Percentiles rank a stretch among this genome's conserved stretches.
Evolutionary conservation across 2,888 invertebrate genomes (phyloP).

Genomic region (Steromphala cineraria): DNA sequence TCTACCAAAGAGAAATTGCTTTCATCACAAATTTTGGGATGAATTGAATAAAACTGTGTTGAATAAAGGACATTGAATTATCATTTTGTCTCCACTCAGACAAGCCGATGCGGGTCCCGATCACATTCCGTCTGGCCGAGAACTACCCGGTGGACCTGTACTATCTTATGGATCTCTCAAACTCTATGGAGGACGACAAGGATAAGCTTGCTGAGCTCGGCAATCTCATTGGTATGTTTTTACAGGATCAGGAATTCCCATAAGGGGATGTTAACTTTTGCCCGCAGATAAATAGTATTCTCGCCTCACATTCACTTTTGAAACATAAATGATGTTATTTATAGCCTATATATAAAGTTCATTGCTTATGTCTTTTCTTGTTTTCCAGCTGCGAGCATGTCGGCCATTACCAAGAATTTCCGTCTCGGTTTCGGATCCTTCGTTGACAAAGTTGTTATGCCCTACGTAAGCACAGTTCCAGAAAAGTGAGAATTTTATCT

Average conservation of each 20-base stretch:
- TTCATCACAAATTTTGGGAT: no score
- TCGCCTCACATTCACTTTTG: no score
- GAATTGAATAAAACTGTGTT: no score
- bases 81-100: constrained; percentile 63
- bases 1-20: no score
- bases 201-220: constrained; percentile 87
- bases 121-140: constrained; percentile 81
- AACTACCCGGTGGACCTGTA: constrained; percentile 99
- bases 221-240: constrained; percentile 74
- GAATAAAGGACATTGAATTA: not conserved
- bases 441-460: constrained; percentile 76
- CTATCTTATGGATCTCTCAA: constrained; percentile 98
- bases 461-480: constrained; percentile 75
- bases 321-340: no score
- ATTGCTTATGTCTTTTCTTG: constrained; percentile 27
- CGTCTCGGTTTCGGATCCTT: constrained; percentile 76
- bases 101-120: constrained; percentile 74
- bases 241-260: not conserved
- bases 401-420: constrained; percentile 74
- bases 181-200: constrained; percentile 99
- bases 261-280: no score
- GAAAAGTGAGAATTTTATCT: constrained; percentile 70
- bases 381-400: constrained; percentile 79
- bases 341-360: no score
- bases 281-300: no score